Percentiles rank a stretch among this genome's conserved stretches.
Conservation (phyloP, 1,140 invertebrate species). For the Latrodectus geometricus region DNA sequence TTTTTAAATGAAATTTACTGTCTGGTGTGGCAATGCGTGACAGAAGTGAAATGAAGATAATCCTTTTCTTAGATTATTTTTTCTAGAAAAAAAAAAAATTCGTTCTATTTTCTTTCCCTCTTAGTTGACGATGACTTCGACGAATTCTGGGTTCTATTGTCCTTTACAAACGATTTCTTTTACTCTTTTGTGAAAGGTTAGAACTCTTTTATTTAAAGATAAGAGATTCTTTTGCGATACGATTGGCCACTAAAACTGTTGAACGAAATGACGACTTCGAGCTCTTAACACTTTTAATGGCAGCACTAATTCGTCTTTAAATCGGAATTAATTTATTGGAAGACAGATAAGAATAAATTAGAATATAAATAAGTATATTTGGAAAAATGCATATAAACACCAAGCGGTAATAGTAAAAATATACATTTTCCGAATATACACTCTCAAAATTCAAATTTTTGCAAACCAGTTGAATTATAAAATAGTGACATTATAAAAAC, state of each 20-base stretch:
- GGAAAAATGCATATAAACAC: too few relatives aligned
- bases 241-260: background rate
- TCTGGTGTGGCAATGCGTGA: background rate
- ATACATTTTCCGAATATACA: too few relatives aligned
- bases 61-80: background rate
- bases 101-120: background rate
- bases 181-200: background rate
- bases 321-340: too few relatives aligned
- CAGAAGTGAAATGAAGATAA: constrained; percentile 1
- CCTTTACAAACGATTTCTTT: background rate
- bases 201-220: background rate
- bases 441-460: too few relatives aligned
- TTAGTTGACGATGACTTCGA: background rate
- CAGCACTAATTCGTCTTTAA: too few relatives aligned
- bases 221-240: background rate
- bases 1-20: constrained; percentile 3
- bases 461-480: too few relatives aligned
- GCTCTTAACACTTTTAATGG: background rate
- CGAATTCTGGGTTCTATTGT: background rate
- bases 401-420: too few relatives aligned
- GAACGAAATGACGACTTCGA: background rate
- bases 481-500: too few relatives aligned
- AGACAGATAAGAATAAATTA: too few relatives aligned
- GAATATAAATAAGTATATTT: too few relatives aligned
- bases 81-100: background rate